A percentile compares a stretch with the other conserved stretches of the same genome.
phyloP scores from a whole-genome alignment of 2,888 invertebrate genomes.

The Netelia inedita region DNA sequence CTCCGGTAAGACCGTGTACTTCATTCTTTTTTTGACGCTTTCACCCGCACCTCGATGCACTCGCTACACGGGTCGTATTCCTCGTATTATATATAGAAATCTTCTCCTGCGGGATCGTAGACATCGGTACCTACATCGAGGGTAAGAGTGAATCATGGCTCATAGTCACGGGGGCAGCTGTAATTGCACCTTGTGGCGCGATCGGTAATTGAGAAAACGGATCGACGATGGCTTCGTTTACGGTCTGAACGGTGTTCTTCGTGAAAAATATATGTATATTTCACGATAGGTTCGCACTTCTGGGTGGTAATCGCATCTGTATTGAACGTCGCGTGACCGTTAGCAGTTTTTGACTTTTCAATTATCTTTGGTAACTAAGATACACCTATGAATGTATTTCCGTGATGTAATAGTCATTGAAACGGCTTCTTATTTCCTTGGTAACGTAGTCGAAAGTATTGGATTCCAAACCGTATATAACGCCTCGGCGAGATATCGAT shows the following conservation, averaged over 20 bases:
- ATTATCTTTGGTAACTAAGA: constrained; percentile 31
- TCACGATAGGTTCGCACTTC: constrained; percentile 31
- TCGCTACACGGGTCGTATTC: constrained; percentile 4
- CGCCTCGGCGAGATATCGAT: constrained; percentile 1
- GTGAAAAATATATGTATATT: background rate
- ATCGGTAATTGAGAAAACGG: constrained; percentile 43
- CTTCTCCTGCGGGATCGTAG: constrained; percentile 4
- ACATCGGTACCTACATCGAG: background rate
- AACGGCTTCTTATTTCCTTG: background rate
- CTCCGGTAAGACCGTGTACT: constrained; percentile 28
- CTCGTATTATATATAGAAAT: constrained; percentile 6
- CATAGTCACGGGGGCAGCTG: constrained; percentile 29
- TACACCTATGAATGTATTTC: constrained; percentile 8
- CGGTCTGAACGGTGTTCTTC: background rate
- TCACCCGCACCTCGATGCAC: constrained; percentile 19
- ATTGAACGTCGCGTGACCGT: background rate
- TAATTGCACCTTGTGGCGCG: constrained; percentile 43
- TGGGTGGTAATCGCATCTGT: background rate
- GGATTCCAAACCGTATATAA: constrained; percentile 1
- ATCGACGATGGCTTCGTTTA: constrained; percentile 33
- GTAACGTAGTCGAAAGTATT: constrained; percentile 31
- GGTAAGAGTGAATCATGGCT: constrained; percentile 46
- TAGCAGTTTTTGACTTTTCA: constrained; percentile 7
- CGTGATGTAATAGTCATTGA: constrained; percentile 14
- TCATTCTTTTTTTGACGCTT: constrained; percentile 9